A percentile compares a stretch with the other conserved stretches of the same genome.
These are phyloP conservation scores for Apodemia mormo DNA, from an alignment of 2,888 invertebrate genomes.

Conservation along the genomic window DNA sequence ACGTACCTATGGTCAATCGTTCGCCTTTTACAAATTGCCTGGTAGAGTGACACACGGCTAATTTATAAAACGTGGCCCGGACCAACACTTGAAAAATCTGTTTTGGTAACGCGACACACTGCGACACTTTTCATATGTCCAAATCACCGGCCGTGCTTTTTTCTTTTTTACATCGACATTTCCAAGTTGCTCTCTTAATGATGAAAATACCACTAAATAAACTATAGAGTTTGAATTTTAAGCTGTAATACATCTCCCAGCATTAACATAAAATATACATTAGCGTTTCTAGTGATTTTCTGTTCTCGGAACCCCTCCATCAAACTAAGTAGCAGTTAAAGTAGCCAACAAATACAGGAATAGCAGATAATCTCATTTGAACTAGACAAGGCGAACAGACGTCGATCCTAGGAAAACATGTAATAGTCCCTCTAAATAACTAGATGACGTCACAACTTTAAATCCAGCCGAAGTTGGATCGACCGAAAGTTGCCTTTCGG, in stretches of 20 bases:
- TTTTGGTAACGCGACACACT: too few species aligned
- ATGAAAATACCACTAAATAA: background rate
- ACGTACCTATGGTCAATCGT: too few species aligned
- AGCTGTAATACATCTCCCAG: background rate
- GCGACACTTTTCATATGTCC: too few species aligned
- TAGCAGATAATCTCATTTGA: constrained; percentile 24
- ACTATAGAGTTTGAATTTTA: background rate
- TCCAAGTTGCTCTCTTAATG: too few species aligned
- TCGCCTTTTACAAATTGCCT: too few species aligned
- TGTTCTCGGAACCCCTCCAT: constrained; percentile 1
- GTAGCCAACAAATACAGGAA: constrained; percentile 15
- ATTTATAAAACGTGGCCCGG: too few species aligned
- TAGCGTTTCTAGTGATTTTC: background rate
- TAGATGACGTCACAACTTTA: constrained; percentile 67
- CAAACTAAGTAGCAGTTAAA: constrained; percentile 17
- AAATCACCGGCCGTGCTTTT: background rate
- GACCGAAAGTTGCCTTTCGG: constrained; percentile 62
- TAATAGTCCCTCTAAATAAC: constrained; percentile 55
- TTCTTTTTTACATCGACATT: background rate
- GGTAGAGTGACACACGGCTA: too few species aligned
- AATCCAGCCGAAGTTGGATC: constrained; percentile 59
- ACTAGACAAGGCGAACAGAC: constrained; percentile 37
- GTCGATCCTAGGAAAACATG: constrained; percentile 45
- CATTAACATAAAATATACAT: constrained; percentile 3
- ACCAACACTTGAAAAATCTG: too few species aligned